Evolutionary conservation across 2,797 vertebrate species (phyloP).

Genomic region (Amblyraja radiata): DNA sequence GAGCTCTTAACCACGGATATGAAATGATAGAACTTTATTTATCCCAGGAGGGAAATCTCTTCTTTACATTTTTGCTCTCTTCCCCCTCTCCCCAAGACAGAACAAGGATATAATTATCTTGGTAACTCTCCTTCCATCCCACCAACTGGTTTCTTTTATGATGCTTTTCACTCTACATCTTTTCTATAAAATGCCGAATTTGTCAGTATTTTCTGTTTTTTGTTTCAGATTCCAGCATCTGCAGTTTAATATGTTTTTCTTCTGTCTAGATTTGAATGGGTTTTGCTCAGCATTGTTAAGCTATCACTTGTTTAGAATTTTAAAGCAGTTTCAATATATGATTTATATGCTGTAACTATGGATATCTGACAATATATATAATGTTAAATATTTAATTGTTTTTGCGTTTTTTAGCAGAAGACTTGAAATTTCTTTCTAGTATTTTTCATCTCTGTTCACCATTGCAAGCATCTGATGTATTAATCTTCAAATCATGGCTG

Average conservation of each 20-base stretch:
- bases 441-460: constrained; percentile 72
- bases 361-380: not conserved
- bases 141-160: no score
- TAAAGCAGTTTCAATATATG: not conserved
- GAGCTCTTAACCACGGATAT: no score
- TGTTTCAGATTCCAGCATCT: no score
- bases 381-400: not conserved
- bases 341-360: not conserved
- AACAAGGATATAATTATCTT: no score
- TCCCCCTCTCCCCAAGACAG: no score
- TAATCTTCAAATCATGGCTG: constrained; percentile 76
- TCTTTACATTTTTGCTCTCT: no score
- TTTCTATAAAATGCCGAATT: no score
- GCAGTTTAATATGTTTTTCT: not conserved
- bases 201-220: no score
- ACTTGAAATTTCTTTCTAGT: constrained; percentile 75
- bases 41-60: no score
- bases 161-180: no score
- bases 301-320: not conserved
- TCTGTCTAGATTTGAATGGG: not conserved
- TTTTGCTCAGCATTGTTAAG: not conserved
- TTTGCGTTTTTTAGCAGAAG: constrained; percentile 56
- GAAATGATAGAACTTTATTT: no score
- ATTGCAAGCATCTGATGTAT: constrained; percentile 60
- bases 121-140: no score